Conservation (phyloP, 2,888 invertebrate genomes). For the Caenorhabditis auriculariae region DNA sequence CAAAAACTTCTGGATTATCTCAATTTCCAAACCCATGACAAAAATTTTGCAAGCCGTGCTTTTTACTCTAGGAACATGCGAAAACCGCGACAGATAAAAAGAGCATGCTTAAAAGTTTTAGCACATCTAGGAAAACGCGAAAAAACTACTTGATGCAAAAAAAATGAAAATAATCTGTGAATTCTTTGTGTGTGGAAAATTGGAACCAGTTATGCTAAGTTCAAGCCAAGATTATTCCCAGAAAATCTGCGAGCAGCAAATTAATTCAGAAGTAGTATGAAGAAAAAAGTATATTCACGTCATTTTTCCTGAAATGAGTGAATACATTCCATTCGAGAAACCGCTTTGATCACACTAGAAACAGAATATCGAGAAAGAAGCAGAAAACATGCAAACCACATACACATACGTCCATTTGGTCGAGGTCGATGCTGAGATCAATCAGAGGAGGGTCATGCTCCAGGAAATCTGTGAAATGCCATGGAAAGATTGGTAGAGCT, state of each 20-base stretch:
- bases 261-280: neutral
- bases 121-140: no score
- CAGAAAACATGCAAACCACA: constrained; percentile 8
- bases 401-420: constrained; percentile 49
- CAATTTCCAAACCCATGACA: constrained; percentile 7
- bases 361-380: neutral
- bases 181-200: no score
- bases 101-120: no score
- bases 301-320: no score
- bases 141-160: no score
- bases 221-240: neutral
- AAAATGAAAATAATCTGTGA: no score
- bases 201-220: no score
- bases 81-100: no score
- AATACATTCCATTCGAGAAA: neutral
- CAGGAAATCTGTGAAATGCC: constrained; percentile 60
- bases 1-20: neutral
- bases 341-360: neutral
- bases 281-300: no score
- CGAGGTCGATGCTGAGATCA: constrained; percentile 57
- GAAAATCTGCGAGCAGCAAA: neutral
- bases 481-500: constrained; percentile 56
- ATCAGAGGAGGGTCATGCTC: constrained; percentile 60
- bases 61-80: no score
- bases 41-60: no score